phyloP scores from a whole-genome alignment of 2,797 vertebrate species.

The Eospalax fontanierii region DNA sequence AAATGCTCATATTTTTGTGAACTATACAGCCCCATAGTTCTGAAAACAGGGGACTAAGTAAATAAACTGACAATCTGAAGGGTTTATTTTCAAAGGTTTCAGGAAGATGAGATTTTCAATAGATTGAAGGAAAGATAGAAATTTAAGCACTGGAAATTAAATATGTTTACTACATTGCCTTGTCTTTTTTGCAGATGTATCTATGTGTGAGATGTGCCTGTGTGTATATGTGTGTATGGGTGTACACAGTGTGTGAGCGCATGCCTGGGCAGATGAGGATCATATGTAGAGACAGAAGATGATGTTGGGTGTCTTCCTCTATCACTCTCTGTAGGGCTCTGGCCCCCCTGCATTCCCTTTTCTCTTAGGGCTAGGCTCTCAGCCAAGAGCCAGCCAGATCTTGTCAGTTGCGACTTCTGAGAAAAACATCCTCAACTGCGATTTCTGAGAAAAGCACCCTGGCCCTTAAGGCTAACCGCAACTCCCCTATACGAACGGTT shows the following conservation, averaged over 20 bases:
- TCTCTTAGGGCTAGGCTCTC: no score
- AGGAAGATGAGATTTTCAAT: slow-evolving; percentile 2
- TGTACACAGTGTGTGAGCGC: background rate
- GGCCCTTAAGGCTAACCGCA: no score
- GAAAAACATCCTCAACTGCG: no score
- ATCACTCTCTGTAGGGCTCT: no score
- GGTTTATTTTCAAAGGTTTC: slow-evolving; percentile 23
- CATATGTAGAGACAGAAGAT: background rate
- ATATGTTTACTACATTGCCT: background rate
- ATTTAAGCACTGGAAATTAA: slow-evolving; percentile 29
- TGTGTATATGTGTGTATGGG: background rate
- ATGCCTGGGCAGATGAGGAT: no score
- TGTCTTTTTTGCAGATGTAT: background rate
- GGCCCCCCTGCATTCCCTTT: no score
- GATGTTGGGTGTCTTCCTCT: background rate
- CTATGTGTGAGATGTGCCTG: no score
- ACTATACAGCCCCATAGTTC: background rate
- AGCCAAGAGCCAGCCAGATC: no score
- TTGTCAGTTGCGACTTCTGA: no score
- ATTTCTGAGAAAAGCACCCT: no score
- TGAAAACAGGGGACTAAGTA: slow-evolving; percentile 42
- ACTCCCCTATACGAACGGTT: no score
- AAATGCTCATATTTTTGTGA: background rate
- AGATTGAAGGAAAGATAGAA: background rate
- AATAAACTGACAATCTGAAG: background rate